Base-by-base conservation (phyloP, 2,888 invertebrate genomes). In the Esperia sulphurella region DNA sequence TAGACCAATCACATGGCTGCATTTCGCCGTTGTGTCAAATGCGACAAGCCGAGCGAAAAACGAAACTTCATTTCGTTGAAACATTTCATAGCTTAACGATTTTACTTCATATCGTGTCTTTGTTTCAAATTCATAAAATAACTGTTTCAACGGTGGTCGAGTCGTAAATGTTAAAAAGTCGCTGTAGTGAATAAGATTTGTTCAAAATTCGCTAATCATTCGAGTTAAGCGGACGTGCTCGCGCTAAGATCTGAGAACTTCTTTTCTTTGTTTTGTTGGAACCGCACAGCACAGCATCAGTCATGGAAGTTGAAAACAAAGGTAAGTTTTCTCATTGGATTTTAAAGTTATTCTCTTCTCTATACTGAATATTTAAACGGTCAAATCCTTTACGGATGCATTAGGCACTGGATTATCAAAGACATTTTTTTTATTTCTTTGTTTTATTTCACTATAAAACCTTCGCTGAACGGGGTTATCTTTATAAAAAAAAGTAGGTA, bases 231-330 rank as follows among this genome's bases (percentile, higher is more conserved):
- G 63, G 79, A 72, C 82, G 82, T 61, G 57, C 48, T 43, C 50
- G 3, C 42, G 49, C 51, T 48, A 58, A 51, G 49, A 57, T 57
- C 51, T 55, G n/a, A n/a, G 54, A 59, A 58, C 61, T 60, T 63
- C 60, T 68, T 69, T 63, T 66, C 51, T 43, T 57, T 60, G 59
- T 21, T 21, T 5, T 21, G 21, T 21, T 21, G 21, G 21, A 21
- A 21, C 21, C 5, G 21, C 21, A 21, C n/a, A n/a, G 62, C 60
- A 59, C 33, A 28, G 31, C 38, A 40, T 42, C 54, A 74, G 62
- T 65, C 50, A 87, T 87, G 87, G 87, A 87, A 76, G 73, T 87
- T 59, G 81, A 78, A 71, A 81, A 67, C 37, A 83, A 83, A 81
- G 73, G 87, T 87, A 65, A 85, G 87, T 83, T 43, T 5, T 35